A percentile compares a stretch with the other conserved stretches of the same genome.
phyloP scores from a whole-genome alignment of 2,113 vertebrate genomes.

The Thymallus thymallus region DNA sequence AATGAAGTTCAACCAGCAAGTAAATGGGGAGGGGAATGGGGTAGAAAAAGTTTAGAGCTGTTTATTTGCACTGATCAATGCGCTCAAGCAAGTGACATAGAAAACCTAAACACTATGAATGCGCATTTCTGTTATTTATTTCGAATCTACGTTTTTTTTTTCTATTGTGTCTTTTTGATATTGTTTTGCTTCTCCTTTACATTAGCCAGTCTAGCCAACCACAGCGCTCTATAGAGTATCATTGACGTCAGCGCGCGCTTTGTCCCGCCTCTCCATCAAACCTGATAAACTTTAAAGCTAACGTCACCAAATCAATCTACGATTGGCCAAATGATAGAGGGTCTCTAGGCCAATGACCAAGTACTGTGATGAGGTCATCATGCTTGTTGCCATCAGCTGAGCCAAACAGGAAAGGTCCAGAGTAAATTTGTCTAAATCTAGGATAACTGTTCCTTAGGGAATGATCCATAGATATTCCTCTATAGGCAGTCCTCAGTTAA shows the following conservation, averaged over 20 bases:
- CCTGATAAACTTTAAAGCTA: conserved; percentile 36
- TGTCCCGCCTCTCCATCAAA: conserved; percentile 61
- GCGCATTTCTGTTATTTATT: neutral
- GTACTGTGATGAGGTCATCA: conserved; percentile 72
- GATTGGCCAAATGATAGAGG: conserved; percentile 63
- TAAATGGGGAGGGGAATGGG: neutral
- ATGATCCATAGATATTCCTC: conserved; percentile 47
- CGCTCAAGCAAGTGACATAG: neutral
- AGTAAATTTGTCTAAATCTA: conserved; percentile 59
- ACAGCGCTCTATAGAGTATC: conserved; percentile 12
- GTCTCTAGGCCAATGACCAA: conserved; percentile 72
- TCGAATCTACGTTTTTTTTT: neutral
- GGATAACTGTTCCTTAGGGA: conserved; percentile 57
- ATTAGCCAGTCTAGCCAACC: conserved; percentile 61
- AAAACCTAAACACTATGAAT: neutral
- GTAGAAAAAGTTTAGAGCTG: neutral
- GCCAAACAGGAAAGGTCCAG: conserved; percentile 68
- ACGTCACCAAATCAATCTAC: conserved; percentile 64
- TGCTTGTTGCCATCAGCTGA: conserved; percentile 80
- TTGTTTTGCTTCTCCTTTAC: conserved; percentile 15
- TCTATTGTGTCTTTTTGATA: neutral
- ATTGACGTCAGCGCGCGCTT: conserved; percentile 30
- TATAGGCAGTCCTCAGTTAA: neutral
- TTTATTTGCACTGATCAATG: neutral
- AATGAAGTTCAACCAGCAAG: conserved; percentile 4